Conservation (phyloP, 1,140 invertebrate species). For the Bemisia tabaci region DNA sequence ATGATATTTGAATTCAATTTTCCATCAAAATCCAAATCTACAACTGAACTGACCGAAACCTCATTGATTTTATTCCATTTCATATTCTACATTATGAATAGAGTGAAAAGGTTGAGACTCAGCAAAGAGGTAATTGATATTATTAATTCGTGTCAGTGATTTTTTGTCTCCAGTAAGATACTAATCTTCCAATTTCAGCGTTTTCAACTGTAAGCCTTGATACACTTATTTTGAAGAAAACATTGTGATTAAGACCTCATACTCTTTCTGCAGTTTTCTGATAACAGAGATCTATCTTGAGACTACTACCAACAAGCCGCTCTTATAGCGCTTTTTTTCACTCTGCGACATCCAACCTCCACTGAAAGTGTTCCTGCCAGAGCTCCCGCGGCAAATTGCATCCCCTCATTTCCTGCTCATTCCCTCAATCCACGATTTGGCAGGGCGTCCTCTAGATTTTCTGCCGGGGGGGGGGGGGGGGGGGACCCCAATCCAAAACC, state of each 20-base stretch:
- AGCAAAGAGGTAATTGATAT: slow-evolving; percentile 66
- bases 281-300: not conserved
- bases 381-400: too few relatives aligned
- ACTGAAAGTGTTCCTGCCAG: too few relatives aligned
- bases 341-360: too few relatives aligned
- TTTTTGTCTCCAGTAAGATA: slow-evolving; percentile 2
- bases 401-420: too few relatives aligned
- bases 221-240: slow-evolving; percentile 1
- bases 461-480: too few relatives aligned
- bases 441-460: too few relatives aligned
- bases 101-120: slow-evolving; percentile 73
- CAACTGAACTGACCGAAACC: not conserved
- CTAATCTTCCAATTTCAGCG: too few relatives aligned
- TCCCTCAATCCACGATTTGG: too few relatives aligned
- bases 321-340: not conserved
- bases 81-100: slow-evolving; percentile 76
- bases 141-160: slow-evolving; percentile 11
- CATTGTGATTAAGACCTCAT: not conserved
- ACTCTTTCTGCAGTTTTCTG: not conserved
- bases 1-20: slow-evolving; percentile 46
- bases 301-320: not conserved
- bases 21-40: slow-evolving; percentile 2
- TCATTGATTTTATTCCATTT: not conserved
- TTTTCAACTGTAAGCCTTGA: too few relatives aligned
- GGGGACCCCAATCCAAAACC: too few relatives aligned